Evolutionary conservation across 2,797 vertebrate genomes (phyloP).

Genomic region (Enteromius unitaeniatus): DNA sequence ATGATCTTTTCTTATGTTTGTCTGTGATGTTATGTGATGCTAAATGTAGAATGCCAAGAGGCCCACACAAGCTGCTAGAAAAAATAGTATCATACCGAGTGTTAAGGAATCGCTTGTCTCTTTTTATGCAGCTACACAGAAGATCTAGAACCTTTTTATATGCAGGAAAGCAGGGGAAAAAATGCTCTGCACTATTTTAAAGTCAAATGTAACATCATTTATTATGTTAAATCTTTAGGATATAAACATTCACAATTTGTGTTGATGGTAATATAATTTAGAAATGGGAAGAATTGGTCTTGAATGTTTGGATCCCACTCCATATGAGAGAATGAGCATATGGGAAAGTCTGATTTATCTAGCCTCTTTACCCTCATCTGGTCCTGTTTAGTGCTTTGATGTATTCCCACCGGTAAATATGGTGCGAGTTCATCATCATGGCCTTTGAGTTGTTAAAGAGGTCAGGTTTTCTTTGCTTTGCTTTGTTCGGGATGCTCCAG

Average conservation of each 20-base stretch:
- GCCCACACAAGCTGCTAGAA: slow-evolving; percentile 24
- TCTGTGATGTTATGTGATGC: slow-evolving; percentile 41
- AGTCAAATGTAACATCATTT: neutral
- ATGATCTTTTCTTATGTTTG: slow-evolving; percentile 40
- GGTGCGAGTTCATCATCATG: slow-evolving; percentile 30
- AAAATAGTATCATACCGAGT: slow-evolving; percentile 28
- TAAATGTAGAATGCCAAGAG: slow-evolving; percentile 37
- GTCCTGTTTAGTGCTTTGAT: slow-evolving; percentile 38
- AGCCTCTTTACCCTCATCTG: slow-evolving; percentile 40
- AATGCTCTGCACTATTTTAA: neutral
- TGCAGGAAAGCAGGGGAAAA: neutral
- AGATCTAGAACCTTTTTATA: neutral
- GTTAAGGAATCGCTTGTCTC: slow-evolving; percentile 21
- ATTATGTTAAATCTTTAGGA: neutral
- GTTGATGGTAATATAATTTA: neutral
- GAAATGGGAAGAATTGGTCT: neutral
- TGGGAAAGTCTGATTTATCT: slow-evolving; percentile 22
- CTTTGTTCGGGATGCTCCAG: slow-evolving; percentile 25
- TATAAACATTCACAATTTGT: neutral
- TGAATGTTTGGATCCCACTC: neutral
- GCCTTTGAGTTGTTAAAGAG: slow-evolving; percentile 23
- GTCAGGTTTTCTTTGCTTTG: slow-evolving; percentile 36
- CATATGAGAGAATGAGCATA: neutral
- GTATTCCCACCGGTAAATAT: slow-evolving; percentile 29
- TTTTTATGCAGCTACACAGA: neutral